phyloP scores from a whole-genome alignment of 1,140 invertebrate genomes.

The Neodiprion pinetum region DNA sequence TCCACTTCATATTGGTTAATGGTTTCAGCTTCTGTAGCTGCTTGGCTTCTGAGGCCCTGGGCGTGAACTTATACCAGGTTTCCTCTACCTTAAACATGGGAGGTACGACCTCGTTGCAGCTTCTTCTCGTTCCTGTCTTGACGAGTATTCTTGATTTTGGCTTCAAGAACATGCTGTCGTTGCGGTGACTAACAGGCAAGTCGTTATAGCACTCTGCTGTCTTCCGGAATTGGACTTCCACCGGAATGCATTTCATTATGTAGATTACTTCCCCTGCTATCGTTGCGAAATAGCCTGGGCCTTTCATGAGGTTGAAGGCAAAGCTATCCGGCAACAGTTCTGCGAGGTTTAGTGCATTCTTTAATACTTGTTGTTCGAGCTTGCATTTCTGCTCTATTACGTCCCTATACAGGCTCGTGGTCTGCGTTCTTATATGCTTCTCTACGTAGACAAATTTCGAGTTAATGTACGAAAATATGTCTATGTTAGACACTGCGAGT shows the following conservation, averaged over 20 bases:
- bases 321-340: conserved; percentile 32
- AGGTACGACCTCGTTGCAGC: conserved; percentile 24
- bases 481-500: conserved; percentile 1
- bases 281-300: conserved; percentile 32
- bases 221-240: conserved; percentile 19
- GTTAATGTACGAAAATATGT: conserved; percentile 32
- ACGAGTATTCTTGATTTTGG: conserved; percentile 28
- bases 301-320: conserved; percentile 34
- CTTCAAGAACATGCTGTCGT: conserved; percentile 23
- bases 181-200: conserved; percentile 21
- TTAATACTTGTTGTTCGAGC: conserved; percentile 28
- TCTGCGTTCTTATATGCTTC: conserved; percentile 26
- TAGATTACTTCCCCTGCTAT: conserved; percentile 36
- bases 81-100: conserved; percentile 23
- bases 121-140: conserved; percentile 16
- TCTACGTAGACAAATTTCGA: conserved; percentile 37
- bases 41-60: not conserved
- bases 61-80: conserved; percentile 23
- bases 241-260: conserved; percentile 32
- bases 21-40: too few relatives aligned
- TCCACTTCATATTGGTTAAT: too few relatives aligned
- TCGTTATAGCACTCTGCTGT: conserved; percentile 24
- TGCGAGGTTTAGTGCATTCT: conserved; percentile 25
- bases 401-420: conserved; percentile 24
- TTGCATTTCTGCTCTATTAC: conserved; percentile 29